Evolutionary conservation across 2,113 vertebrate species (phyloP).

Genomic region (Riparia riparia): DNA sequence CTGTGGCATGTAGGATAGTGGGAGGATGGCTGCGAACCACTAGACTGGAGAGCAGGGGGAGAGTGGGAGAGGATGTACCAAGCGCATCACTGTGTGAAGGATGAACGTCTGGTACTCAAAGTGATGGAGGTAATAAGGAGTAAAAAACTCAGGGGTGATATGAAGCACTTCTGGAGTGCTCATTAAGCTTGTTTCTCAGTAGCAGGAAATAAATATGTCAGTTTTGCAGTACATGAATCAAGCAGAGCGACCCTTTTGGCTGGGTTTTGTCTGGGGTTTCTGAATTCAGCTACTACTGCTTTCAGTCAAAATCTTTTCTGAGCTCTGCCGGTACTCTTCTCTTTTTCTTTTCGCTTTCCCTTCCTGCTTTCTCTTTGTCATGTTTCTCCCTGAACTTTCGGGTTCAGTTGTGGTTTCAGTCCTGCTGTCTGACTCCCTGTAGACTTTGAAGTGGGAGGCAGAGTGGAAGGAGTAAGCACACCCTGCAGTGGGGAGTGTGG

Average conservation of each 20-base stretch:
- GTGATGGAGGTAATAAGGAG: neutral
- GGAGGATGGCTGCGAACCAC: neutral
- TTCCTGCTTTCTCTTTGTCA: neutral
- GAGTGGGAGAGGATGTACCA: neutral
- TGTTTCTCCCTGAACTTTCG: neutral
- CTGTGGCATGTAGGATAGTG: neutral
- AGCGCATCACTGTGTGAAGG: neutral
- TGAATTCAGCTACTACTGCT: neutral
- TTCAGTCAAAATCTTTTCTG: neutral
- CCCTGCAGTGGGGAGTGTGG: neutral
- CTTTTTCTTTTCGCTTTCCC: neutral
- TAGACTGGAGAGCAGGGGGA: neutral
- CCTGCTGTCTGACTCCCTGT: neutral
- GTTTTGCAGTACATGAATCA: neutral
- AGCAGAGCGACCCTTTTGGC: neutral
- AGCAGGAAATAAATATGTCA: neutral
- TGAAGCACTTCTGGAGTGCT: neutral
- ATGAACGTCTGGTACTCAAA: neutral
- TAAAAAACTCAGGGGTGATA: neutral
- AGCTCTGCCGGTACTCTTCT: neutral
- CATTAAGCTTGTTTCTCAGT: neutral
- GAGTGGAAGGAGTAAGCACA: neutral
- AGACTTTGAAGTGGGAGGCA: neutral
- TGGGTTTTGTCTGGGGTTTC: neutral
- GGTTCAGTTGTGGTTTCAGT: neutral